Conservation (phyloP, 2,797 vertebrate genomes). For the Sebastes paucispinis region DNA sequence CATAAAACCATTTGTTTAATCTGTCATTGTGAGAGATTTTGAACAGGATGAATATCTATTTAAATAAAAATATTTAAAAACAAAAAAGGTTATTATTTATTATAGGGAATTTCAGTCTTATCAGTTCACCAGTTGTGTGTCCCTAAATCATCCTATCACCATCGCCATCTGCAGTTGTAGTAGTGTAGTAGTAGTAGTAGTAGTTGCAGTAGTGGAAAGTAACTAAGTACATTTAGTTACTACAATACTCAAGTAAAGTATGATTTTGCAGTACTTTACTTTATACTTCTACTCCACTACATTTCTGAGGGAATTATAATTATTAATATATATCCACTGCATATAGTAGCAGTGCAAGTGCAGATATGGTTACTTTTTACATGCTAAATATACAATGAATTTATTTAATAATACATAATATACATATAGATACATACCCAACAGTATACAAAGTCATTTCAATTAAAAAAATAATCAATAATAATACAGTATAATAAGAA, state of each 20-base stretch:
- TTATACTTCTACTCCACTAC: neutral
- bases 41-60: neutral
- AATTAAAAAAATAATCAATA: neutral
- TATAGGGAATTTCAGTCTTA: neutral
- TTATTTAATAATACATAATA: neutral
- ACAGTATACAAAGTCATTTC: neutral
- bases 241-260: neutral
- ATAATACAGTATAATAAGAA: neutral
- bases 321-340: neutral
- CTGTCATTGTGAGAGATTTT: neutral
- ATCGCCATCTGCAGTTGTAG: neutral
- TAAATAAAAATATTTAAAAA: neutral
- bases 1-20: conserved; percentile 2
- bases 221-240: neutral
- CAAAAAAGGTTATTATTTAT: neutral
- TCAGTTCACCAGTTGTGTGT: neutral
- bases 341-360: neutral
- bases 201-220: neutral
- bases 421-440: neutral
- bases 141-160: neutral
- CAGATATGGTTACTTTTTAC: neutral
- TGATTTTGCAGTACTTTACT: neutral
- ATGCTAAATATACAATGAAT: neutral
- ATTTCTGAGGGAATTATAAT: neutral
- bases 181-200: neutral